Percentiles rank a stretch among this genome's conserved stretches.
Conservation (phyloP, 1,140 invertebrate genomes). For the Apis florea region DNA sequence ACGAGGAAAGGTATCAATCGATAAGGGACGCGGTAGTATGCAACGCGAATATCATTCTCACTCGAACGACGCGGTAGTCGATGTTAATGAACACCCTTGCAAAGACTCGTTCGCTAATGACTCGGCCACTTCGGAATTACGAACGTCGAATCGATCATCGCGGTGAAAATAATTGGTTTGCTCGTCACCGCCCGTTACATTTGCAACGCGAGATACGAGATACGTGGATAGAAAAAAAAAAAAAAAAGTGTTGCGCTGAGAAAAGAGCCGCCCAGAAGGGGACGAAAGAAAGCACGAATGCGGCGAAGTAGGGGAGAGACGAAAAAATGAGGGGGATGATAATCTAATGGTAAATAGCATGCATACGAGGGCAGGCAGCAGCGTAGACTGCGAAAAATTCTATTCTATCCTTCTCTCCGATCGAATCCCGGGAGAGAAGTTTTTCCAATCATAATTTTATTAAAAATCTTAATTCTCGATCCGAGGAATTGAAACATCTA, state of each 20-base stretch:
- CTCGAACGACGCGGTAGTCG: background rate
- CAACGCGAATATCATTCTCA: slow-evolving; percentile 11
- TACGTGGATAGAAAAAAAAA: slow-evolving; percentile 29
- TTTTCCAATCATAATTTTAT: background rate
- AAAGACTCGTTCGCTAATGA: slow-evolving; percentile 42
- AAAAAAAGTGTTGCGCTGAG: background rate
- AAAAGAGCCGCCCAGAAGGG: slow-evolving; percentile 10
- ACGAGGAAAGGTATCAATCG: slow-evolving; percentile 12
- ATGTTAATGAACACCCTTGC: slow-evolving; percentile 43
- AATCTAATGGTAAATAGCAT: slow-evolving; percentile 65
- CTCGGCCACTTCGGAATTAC: slow-evolving; percentile 23
- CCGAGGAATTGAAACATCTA: background rate
- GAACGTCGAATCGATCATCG: slow-evolving; percentile 47
- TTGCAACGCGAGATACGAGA: slow-evolving; percentile 33
- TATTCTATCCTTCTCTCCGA: background rate
- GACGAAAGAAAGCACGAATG: slow-evolving; percentile 27
- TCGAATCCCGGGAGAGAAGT: background rate
- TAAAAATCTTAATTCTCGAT: background rate
- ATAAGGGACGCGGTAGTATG: background rate
- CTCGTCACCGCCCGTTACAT: slow-evolving; percentile 28
- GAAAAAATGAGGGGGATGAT: slow-evolving; percentile 56
- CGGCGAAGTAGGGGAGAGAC: slow-evolving; percentile 44
- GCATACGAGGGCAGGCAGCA: slow-evolving; percentile 28
- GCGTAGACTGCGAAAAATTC: slow-evolving; percentile 17
- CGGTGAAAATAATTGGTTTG: slow-evolving; percentile 45